Evolutionary conservation across 2,888 invertebrate species (phyloP).

Genomic region (Bruchidius siliquastri): DNA sequence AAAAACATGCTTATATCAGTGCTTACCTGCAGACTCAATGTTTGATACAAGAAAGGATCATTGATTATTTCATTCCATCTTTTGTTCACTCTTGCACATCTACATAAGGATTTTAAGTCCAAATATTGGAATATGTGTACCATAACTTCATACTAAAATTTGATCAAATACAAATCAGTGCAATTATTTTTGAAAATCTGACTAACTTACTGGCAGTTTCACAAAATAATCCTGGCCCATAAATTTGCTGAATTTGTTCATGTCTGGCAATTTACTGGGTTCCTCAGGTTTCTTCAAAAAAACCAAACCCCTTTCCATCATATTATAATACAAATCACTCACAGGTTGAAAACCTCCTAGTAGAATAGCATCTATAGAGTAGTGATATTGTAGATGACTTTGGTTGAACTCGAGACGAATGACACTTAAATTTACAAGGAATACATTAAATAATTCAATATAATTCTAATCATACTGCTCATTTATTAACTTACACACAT

Average conservation of each 20-base stretch:
- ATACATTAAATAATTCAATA: too few relatives aligned
- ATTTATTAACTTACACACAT: too few relatives aligned
- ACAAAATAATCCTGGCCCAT: slow-evolving; percentile 22
- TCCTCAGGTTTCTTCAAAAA: slow-evolving; percentile 5
- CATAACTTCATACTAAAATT: slow-evolving; percentile 75
- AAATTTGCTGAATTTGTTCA: slow-evolving; percentile 1
- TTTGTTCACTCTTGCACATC: slow-evolving; percentile 70
- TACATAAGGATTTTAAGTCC: slow-evolving; percentile 72
- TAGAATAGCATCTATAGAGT: slow-evolving; percentile 80
- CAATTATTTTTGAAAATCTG: slow-evolving; percentile 23
- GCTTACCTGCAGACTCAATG: slow-evolving; percentile 66
- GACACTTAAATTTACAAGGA: slow-evolving; percentile 52
- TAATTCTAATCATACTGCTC: too few relatives aligned
- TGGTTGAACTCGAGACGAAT: slow-evolving; percentile 85
- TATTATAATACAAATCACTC: slow-evolving; percentile 28
- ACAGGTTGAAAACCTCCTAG: slow-evolving; percentile 58
- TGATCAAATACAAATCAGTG: slow-evolving; percentile 35
- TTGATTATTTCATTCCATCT: slow-evolving; percentile 67
- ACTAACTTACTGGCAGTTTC: slow-evolving; percentile 28
- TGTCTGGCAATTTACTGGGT: slow-evolving; percentile 11
- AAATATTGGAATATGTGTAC: slow-evolving; percentile 74
- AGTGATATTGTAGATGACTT: slow-evolving; percentile 74
- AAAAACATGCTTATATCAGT: too few relatives aligned
- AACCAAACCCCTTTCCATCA: slow-evolving; percentile 24
- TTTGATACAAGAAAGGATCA: slow-evolving; percentile 72